Evolutionary conservation across 2,113 vertebrate genomes (phyloP).

Genomic region (Octodon degus): DNA sequence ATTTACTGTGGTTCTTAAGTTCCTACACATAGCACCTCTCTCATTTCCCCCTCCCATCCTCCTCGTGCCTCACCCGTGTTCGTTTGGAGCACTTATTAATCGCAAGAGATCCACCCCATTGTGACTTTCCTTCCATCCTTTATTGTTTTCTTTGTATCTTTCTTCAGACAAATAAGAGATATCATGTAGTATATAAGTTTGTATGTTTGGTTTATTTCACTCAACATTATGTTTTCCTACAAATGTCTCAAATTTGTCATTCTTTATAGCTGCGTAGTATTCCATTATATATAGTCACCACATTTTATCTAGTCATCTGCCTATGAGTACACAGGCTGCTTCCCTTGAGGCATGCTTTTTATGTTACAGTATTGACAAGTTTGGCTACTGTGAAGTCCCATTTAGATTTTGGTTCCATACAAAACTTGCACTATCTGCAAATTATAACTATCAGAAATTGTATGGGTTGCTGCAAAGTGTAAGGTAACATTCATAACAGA

Average conservation of each 20-base stretch:
- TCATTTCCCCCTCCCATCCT: neutral
- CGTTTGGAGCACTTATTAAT: neutral
- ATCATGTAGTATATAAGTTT: neutral
- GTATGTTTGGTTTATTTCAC: neutral
- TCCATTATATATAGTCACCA: neutral
- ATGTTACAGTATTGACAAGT: neutral
- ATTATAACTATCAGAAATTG: neutral
- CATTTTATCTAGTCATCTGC: neutral
- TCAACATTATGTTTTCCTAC: neutral
- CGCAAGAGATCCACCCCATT: neutral
- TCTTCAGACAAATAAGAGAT: neutral
- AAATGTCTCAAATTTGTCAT: neutral
- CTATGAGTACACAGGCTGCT: neutral
- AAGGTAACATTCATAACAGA: neutral
- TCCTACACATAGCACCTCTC: neutral
- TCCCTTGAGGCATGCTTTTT: neutral
- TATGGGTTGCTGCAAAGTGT: neutral
- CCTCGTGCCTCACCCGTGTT: neutral
- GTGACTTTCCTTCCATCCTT: neutral
- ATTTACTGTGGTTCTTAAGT: neutral
- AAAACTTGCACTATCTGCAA: neutral
- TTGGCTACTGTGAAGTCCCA: neutral
- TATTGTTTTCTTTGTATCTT: neutral
- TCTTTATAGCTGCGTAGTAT: neutral
- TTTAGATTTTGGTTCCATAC: neutral